Percentiles rank a stretch among this genome's conserved stretches.
These are phyloP conservation scores for Syngnathus scovelli DNA, from an alignment of 2,113 vertebrate species.

Conservation along the genomic window DNA sequence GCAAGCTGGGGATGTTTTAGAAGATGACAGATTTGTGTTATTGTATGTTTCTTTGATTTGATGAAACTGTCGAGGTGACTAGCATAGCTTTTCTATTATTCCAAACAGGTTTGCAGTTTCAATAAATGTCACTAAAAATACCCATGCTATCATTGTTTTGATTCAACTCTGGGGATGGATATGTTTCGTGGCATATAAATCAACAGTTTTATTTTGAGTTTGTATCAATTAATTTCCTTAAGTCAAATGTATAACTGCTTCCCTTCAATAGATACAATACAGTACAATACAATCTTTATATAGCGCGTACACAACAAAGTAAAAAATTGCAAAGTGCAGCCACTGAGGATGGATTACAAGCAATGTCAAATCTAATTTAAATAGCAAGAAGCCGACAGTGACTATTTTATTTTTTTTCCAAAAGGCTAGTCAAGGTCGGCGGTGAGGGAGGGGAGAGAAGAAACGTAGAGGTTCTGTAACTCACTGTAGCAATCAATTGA, in stretches of 20 bases:
- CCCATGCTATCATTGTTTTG: not conserved
- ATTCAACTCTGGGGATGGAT: not conserved
- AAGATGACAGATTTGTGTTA: slow-evolving; percentile 1
- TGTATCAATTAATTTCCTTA: not conserved
- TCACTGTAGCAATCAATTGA: slow-evolving; percentile 67
- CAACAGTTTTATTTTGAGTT: not conserved
- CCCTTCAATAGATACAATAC: not conserved
- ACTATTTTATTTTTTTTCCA: too few species aligned
- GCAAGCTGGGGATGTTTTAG: slow-evolving; percentile 86
- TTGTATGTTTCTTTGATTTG: slow-evolving; percentile 16
- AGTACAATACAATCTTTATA: not conserved
- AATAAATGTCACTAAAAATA: slow-evolving; percentile 39
- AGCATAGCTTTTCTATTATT: slow-evolving; percentile 26
- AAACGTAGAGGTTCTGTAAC: slow-evolving; percentile 61
- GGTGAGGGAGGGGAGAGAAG: slow-evolving; percentile 61
- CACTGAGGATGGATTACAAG: not conserved
- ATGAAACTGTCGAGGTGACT: slow-evolving; percentile 1
- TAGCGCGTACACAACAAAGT: not conserved
- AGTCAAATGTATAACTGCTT: not conserved
- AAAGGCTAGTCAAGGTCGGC: slow-evolving; percentile 49
- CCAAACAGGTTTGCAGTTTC: slow-evolving; percentile 31
- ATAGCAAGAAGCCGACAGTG: too few species aligned
- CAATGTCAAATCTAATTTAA: not conserved
- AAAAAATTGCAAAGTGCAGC: not conserved
- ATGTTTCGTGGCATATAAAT: not conserved